Percentiles rank a stretch among this genome's conserved stretches.
Evolutionary conservation across 2,888 invertebrate genomes (phyloP).

Genomic region (Anagyrus pseudococci): DNA sequence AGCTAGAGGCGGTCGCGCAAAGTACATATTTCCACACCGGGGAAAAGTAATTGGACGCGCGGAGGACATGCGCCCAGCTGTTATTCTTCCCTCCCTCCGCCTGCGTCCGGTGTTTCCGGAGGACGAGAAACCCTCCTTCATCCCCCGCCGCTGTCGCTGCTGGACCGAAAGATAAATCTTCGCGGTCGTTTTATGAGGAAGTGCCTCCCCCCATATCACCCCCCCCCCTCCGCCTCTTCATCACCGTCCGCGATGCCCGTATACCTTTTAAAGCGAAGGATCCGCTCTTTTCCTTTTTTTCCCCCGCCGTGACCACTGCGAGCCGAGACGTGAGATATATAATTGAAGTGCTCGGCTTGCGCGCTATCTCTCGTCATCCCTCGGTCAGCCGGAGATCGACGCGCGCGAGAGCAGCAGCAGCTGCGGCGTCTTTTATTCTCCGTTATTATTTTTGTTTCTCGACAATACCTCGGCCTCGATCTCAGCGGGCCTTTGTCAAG

Average conservation of each 20-base stretch:
- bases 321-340: conserved; percentile 30
- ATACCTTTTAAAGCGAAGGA: conserved; percentile 39
- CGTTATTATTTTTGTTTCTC: conserved; percentile 18
- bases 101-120: conserved; percentile 27
- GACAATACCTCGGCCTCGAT: not conserved
- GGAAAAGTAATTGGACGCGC: conserved; percentile 55
- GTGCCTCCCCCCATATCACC: conserved; percentile 27
- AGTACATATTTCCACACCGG: conserved; percentile 50
- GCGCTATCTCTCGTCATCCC: not conserved
- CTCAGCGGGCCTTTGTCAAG: not conserved
- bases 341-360: conserved; percentile 37
- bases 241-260: conserved; percentile 6
- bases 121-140: conserved; percentile 27
- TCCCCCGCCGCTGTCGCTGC: conserved; percentile 35
- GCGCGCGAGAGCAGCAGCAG: not conserved
- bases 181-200: conserved; percentile 47
- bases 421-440: conserved; percentile 11
- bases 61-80: conserved; percentile 50
- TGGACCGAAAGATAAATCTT: conserved; percentile 55
- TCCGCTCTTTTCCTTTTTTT: conserved; percentile 16
- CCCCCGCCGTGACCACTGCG: not conserved
- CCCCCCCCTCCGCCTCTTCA: not conserved
- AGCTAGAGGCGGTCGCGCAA: conserved; percentile 44
- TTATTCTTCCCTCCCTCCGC: conserved; percentile 49
- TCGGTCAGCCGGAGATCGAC: conserved; percentile 1